phyloP scores from a whole-genome alignment of 2,797 vertebrate genomes.

The Acanthiza pusilla region DNA sequence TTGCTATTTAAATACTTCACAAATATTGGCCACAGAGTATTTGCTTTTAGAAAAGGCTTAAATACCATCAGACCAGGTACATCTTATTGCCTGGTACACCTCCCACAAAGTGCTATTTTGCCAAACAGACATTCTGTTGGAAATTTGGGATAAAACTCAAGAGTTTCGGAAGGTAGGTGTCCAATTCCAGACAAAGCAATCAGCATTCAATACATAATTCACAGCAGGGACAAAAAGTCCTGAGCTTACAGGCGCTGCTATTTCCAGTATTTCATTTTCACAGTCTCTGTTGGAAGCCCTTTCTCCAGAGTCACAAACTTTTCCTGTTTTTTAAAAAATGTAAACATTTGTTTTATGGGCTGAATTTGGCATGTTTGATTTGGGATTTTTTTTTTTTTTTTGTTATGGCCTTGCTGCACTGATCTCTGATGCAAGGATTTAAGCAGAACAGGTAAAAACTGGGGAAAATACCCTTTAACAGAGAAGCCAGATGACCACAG shows the following conservation, averaged over 20 bases:
- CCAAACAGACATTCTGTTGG: neutral
- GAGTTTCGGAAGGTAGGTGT: neutral
- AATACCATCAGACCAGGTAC: neutral
- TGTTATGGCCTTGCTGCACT: neutral
- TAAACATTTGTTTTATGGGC: slow-evolving; percentile 4
- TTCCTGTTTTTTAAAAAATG: neutral
- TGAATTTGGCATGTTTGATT: neutral
- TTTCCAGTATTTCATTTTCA: slow-evolving; percentile 39
- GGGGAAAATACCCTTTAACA: neutral
- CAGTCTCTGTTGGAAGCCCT: slow-evolving; percentile 27
- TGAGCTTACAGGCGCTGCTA: neutral
- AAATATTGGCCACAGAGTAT: neutral
- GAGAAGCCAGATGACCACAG: neutral
- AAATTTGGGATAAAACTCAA: neutral
- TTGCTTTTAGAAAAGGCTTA: neutral
- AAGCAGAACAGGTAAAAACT: neutral
- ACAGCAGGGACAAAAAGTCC: slow-evolving; percentile 29
- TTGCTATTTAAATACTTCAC: neutral
- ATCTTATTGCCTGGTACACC: neutral
- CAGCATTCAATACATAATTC: slow-evolving; percentile 42
- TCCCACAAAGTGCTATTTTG: neutral
- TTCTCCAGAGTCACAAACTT: slow-evolving; percentile 11
- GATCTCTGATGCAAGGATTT: neutral
- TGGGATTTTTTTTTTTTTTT: neutral
- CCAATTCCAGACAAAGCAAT: slow-evolving; percentile 31